These are phyloP conservation scores for Canis aureus DNA, from an alignment of 2,113 vertebrate genomes.

Conservation along the genomic window DNA sequence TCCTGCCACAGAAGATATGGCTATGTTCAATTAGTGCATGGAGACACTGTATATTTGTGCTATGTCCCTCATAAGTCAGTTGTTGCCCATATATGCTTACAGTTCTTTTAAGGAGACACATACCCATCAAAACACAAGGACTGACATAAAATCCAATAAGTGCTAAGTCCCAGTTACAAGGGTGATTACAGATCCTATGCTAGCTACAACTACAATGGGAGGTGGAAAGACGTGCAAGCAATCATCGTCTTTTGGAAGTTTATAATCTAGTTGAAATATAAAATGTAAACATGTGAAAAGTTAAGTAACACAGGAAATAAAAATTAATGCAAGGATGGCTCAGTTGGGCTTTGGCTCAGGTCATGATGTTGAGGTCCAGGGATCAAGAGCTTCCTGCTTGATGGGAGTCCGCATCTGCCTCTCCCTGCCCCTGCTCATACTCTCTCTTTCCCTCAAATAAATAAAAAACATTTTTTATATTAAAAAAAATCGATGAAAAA, in stretches of 20 bases:
- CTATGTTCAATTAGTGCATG: not conserved
- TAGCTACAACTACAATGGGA: not conserved
- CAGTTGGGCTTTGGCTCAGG: not conserved
- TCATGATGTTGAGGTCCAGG: not conserved
- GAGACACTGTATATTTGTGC: not conserved
- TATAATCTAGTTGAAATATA: not conserved
- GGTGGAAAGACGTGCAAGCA: not conserved
- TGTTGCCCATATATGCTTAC: not conserved
- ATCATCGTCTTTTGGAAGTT: not conserved
- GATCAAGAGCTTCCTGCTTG: not conserved
- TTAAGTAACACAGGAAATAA: not conserved
- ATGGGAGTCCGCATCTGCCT: not conserved
- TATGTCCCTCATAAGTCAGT: not conserved
- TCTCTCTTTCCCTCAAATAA: not conserved
- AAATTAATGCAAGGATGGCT: not conserved
- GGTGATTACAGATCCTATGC: not conserved
- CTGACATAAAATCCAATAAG: not conserved
- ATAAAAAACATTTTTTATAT: not conserved
- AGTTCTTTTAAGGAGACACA: not conserved
- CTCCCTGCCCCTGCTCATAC: not conserved
- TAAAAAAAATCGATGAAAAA: not conserved
- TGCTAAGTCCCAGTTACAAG: not conserved
- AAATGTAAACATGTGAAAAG: not conserved
- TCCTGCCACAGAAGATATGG: not conserved
- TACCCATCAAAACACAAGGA: not conserved